Conservation (phyloP, 2,888 invertebrate species). For the Xiphydria camelus region DNA sequence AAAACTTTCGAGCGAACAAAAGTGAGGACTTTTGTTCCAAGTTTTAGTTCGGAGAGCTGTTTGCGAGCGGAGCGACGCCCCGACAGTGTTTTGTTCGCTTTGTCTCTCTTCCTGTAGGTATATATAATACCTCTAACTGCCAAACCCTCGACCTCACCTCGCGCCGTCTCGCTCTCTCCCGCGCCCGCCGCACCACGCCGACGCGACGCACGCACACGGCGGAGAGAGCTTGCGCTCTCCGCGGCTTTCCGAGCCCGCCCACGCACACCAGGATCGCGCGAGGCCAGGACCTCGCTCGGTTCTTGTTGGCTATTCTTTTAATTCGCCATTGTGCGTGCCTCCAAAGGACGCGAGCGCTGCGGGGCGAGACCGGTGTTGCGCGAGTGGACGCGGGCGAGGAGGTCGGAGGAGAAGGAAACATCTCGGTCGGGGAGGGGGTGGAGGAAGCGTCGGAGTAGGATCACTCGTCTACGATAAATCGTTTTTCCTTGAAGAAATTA, state of each 20-base stretch:
- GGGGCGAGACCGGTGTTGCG: too few species aligned
- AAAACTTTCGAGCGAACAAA: slow-evolving; percentile 55
- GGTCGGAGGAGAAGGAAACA: too few species aligned
- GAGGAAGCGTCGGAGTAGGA: too few species aligned
- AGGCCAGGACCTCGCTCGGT: too few species aligned
- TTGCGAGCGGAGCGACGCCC: slow-evolving; percentile 51
- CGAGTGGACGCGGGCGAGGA: too few species aligned
- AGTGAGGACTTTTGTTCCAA: slow-evolving; percentile 56
- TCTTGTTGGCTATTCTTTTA: slow-evolving; percentile 3
- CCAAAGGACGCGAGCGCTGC: too few species aligned
- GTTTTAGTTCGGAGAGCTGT: slow-evolving; percentile 49
- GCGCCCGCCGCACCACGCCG: slow-evolving; percentile 21
- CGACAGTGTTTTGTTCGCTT: slow-evolving; percentile 54
- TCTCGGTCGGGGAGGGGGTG: too few species aligned
- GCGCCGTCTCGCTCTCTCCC: slow-evolving; percentile 29
- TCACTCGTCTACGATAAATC: too few species aligned
- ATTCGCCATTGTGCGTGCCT: slow-evolving; percentile 1
- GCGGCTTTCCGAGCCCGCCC: neutral
- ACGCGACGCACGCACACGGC: too few species aligned
- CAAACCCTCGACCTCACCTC: slow-evolving; percentile 25
- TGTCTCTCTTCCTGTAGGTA: slow-evolving; percentile 53
- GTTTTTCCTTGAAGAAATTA: too few species aligned
- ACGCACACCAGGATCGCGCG: slow-evolving; percentile 1
- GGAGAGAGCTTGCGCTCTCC: too few species aligned
- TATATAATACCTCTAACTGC: slow-evolving; percentile 39